Percentiles rank a stretch among this genome's conserved stretches.
Evolutionary conservation across 2,113 vertebrate species (phyloP).

Genomic region (Chelonoidis abingdonii): DNA sequence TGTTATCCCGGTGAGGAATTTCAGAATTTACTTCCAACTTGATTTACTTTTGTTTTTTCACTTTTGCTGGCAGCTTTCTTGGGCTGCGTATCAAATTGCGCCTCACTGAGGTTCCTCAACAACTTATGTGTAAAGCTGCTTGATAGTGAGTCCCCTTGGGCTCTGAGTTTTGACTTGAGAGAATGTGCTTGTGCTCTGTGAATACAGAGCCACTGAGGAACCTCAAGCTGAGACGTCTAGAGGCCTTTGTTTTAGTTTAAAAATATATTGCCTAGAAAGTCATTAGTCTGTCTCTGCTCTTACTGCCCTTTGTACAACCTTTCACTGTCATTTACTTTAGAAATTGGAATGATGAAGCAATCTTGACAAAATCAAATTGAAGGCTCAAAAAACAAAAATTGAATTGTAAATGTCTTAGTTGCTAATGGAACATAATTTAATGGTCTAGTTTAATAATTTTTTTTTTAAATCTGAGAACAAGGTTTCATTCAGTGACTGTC

Average conservation of each 20-base stretch:
- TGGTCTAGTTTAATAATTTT: constrained; percentile 42
- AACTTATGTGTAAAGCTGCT: background rate
- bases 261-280: constrained; percentile 3
- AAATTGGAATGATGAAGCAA: background rate
- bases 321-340: constrained; percentile 38
- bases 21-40: background rate
- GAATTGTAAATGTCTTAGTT: constrained; percentile 8
- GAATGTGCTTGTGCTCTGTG: background rate
- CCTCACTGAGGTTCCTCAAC: background rate
- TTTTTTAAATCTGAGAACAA: constrained; percentile 26
- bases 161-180: background rate
- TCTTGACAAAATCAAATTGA: constrained; percentile 51
- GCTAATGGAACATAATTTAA: constrained; percentile 54
- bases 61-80: background rate
- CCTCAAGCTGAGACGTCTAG: background rate
- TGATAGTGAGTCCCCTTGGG: fast-evolving
- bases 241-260: constrained; percentile 16
- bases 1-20: background rate
- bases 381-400: constrained; percentile 37
- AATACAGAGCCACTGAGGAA: background rate
- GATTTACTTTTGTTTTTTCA: background rate
- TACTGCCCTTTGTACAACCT: constrained; percentile 29
- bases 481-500: constrained; percentile 41
- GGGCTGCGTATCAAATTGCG: background rate
- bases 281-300: background rate